Evolutionary conservation across 2,888 invertebrate species (phyloP).

Genomic region (Sycophila texana): DNA sequence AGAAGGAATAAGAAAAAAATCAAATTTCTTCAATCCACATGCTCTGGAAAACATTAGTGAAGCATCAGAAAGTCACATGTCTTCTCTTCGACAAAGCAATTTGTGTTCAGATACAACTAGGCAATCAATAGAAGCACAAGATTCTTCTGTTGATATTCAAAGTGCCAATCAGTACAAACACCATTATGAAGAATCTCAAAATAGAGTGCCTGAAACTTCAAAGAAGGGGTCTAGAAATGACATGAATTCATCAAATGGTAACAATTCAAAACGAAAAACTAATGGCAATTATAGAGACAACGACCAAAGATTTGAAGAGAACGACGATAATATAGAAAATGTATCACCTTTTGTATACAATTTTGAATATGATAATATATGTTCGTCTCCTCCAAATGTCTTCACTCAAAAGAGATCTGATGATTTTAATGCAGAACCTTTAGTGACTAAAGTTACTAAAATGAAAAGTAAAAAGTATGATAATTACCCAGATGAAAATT

Average conservation of each 20-base stretch:
- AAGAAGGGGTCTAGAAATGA: slow-evolving; percentile 15
- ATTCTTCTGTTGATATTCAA: slow-evolving; percentile 28
- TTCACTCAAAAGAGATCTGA: slow-evolving; percentile 24
- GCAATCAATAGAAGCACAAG: slow-evolving; percentile 42
- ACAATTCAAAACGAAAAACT: background rate
- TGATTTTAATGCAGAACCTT: slow-evolving; percentile 43
- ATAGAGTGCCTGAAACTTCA: background rate
- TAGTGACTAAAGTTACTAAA: slow-evolving; percentile 43
- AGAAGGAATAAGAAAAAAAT: slow-evolving; percentile 59
- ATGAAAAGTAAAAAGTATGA: slow-evolving; percentile 41
- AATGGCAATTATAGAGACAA: slow-evolving; percentile 39
- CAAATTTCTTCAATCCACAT: slow-evolving; percentile 63
- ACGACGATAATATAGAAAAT: slow-evolving; percentile 21
- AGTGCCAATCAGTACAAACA: slow-evolving; percentile 32
- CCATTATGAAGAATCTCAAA: slow-evolving; percentile 24
- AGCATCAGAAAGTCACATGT: slow-evolving; percentile 71
- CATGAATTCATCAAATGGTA: background rate
- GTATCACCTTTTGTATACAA: slow-evolving; percentile 26
- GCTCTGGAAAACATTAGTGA: slow-evolving; percentile 72
- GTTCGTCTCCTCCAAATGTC: slow-evolving; percentile 19
- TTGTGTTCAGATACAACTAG: slow-evolving; percentile 59
- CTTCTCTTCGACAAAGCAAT: slow-evolving; percentile 69
- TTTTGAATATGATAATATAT: slow-evolving; percentile 27
- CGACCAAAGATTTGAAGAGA: slow-evolving; percentile 29
- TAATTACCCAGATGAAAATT: slow-evolving; percentile 53